Percentiles rank a stretch among this genome's conserved stretches.
Evolutionary conservation across 2,888 invertebrate genomes (phyloP).

Genomic region (Chorisops tibialis): DNA sequence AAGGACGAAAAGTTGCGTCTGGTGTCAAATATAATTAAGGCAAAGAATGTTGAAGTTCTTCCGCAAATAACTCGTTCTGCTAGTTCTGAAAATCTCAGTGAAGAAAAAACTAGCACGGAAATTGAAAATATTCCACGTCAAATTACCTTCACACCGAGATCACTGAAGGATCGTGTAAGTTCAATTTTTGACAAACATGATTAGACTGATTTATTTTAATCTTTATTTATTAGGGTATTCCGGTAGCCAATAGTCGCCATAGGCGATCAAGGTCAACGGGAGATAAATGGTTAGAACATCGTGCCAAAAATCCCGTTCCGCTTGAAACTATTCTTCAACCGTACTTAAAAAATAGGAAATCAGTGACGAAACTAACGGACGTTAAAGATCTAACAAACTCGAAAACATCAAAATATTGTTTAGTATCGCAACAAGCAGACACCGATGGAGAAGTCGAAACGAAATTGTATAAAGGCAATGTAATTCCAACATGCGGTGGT

Average conservation of each 20-base stretch:
- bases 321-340: conserved; percentile 90
- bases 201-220: conserved; percentile 9
- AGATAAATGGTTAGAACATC: conserved; percentile 82
- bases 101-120: background rate
- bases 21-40: conserved; percentile 59
- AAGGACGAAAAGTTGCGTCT: conserved; percentile 61
- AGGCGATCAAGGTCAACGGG: conserved; percentile 79
- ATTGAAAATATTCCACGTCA: background rate
- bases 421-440: conserved; percentile 89
- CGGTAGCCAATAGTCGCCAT: conserved; percentile 69
- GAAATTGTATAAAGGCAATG: conserved; percentile 88
- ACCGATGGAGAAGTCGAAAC: conserved; percentile 92
- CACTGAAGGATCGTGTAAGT: conserved; percentile 26
- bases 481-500: conserved; percentile 89
- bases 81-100: conserved; percentile 44
- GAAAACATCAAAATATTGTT: conserved; percentile 80
- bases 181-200: conserved; percentile 21
- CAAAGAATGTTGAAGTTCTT: conserved; percentile 46
- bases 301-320: conserved; percentile 73
- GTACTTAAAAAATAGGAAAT: conserved; percentile 73
- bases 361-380: conserved; percentile 76
- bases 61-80: conserved; percentile 42
- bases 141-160: conserved; percentile 29
- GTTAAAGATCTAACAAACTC: conserved; percentile 70
- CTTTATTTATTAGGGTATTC: conserved; percentile 57